Evolutionary conservation across 2,888 invertebrate genomes (phyloP).

Genomic region (Lasioglossum calceatum): DNA sequence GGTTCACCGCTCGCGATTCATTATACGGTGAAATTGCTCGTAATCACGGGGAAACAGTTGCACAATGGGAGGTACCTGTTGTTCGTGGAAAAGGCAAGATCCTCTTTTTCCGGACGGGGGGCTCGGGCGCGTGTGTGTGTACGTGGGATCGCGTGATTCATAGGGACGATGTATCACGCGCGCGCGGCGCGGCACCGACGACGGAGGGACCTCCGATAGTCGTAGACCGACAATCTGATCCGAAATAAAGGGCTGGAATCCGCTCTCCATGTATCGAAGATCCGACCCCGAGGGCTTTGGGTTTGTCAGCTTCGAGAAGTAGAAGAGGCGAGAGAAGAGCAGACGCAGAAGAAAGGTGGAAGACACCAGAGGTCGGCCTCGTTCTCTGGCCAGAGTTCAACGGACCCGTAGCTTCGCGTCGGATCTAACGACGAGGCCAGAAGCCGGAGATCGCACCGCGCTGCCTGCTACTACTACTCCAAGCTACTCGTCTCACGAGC

Average conservation of each 20-base stretch:
- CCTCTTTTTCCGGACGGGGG: not conserved
- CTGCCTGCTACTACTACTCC: conserved; percentile 33
- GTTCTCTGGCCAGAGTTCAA: conserved; percentile 61
- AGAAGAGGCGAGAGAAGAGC: not conserved
- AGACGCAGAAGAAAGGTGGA: not conserved
- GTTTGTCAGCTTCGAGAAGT: conserved; percentile 31
- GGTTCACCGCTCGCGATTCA: conserved; percentile 14
- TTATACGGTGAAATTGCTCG: conserved; percentile 16
- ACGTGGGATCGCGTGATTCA: conserved; percentile 12
- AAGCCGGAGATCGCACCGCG: conserved; percentile 25
- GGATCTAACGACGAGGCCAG: conserved; percentile 55
- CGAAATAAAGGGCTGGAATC: conserved; percentile 18
- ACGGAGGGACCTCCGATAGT: not conserved
- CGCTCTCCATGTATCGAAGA: conserved; percentile 6
- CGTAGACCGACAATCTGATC: conserved; percentile 13
- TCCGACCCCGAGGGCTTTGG: conserved; percentile 5
- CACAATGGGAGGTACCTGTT: conserved; percentile 19
- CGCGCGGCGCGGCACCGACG: not conserved
- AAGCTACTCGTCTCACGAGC: conserved; percentile 42
- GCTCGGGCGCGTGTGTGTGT: not conserved
- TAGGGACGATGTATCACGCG: conserved; percentile 10
- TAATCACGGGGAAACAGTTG: conserved; percentile 13
- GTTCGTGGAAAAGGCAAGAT: conserved; percentile 2
- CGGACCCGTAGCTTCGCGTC: conserved; percentile 57
- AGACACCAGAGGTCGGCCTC: conserved; percentile 55